These are phyloP conservation scores for Acridotheres tristis DNA, from an alignment of 2,797 vertebrate genomes.

Conservation along the genomic window DNA sequence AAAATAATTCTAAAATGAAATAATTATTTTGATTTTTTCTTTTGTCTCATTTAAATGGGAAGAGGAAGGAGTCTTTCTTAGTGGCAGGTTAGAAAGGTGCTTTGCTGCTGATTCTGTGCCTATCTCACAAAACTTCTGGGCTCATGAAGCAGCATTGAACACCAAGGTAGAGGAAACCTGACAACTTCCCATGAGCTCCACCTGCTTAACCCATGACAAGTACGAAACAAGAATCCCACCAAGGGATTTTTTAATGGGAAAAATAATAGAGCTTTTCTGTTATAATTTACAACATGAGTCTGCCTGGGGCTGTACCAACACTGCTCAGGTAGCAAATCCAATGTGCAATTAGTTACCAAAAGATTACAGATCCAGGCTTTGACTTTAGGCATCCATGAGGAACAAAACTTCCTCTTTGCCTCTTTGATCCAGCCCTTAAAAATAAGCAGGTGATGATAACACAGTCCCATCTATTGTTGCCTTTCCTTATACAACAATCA, in stretches of 20 bases:
- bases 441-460: slow-evolving; percentile 52
- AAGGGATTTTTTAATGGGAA: background rate
- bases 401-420: background rate
- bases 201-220: background rate
- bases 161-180: background rate
- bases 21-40: background rate
- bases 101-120: background rate
- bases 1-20: background rate
- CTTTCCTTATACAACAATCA: background rate
- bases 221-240: background rate
- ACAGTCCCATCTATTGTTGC: slow-evolving; percentile 8
- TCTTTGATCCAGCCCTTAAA: slow-evolving; percentile 34
- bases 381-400: background rate
- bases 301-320: background rate
- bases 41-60: background rate
- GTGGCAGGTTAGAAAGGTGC: background rate
- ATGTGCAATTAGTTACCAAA: background rate
- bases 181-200: background rate
- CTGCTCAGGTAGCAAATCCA: background rate
- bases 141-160: background rate
- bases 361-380: background rate
- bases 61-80: background rate
- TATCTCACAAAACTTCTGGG: background rate
- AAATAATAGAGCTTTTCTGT: background rate
- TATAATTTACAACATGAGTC: background rate